Percentiles rank a stretch among this genome's conserved stretches.
phyloP scores from a whole-genome alignment of 2,888 invertebrate genomes.

The Lottia scabra region DNA sequence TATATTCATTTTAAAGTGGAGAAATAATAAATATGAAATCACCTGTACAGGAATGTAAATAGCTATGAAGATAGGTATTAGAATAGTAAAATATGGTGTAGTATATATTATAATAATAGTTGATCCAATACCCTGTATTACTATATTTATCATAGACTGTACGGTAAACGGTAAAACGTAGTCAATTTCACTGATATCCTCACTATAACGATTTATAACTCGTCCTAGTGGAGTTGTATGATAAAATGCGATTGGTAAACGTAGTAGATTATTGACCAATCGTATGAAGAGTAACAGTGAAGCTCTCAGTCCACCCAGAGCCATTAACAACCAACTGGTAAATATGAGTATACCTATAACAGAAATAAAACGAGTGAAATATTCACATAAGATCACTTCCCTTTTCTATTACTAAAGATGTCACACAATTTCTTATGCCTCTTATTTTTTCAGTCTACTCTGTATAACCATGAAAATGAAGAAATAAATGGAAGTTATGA shows the following conservation, averaged over 20 bases:
- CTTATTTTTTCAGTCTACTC: background rate
- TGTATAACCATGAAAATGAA: too few relatives aligned
- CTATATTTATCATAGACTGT: conserved; percentile 58
- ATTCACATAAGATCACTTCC: too few relatives aligned
- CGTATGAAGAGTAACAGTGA: conserved; percentile 61
- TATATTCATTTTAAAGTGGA: too few relatives aligned
- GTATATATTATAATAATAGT: conserved; percentile 46
- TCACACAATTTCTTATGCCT: too few relatives aligned
- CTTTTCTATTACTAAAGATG: background rate
- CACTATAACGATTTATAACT: conserved; percentile 67
- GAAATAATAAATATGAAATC: conserved; percentile 15
- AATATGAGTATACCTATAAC: conserved; percentile 53
- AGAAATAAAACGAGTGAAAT: conserved; percentile 19
- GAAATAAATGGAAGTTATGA: too few relatives aligned
- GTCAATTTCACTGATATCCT: conserved; percentile 59
- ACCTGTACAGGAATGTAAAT: conserved; percentile 60
- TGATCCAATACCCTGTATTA: conserved; percentile 40
- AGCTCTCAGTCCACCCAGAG: conserved; percentile 69
- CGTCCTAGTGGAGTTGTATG: conserved; percentile 69
- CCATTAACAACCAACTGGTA: conserved; percentile 53
- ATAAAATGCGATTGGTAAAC: conserved; percentile 52
- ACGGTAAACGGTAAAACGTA: conserved; percentile 60
- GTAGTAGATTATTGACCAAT: conserved; percentile 62
- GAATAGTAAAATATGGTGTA: conserved; percentile 44
- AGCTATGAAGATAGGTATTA: conserved; percentile 46